phyloP scores from a whole-genome alignment of 2,113 vertebrate species.

The Uria aalge region DNA sequence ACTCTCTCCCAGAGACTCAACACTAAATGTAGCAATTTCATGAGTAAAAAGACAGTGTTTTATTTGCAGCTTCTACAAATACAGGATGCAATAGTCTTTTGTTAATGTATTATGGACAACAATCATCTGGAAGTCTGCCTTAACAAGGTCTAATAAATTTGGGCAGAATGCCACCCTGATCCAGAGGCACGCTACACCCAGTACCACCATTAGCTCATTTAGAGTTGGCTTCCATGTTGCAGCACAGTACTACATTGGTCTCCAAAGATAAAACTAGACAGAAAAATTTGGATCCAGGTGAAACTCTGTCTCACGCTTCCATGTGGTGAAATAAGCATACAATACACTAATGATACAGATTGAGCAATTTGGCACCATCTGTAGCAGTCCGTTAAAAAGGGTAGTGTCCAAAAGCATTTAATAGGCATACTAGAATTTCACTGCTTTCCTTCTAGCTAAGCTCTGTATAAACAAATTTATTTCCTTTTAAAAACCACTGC shows the following conservation, averaged over 20 bases:
- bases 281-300: background rate
- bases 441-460: conserved; percentile 7
- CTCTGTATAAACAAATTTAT: background rate
- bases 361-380: rapidly evolving
- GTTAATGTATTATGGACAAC: background rate
- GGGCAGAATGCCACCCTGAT: background rate
- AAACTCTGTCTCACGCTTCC: background rate
- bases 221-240: background rate
- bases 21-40: background rate
- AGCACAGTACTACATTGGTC: background rate
- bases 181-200: background rate
- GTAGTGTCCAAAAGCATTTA: background rate
- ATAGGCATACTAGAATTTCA: background rate
- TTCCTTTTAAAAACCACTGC: background rate
- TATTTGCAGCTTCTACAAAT: background rate
- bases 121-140: background rate
- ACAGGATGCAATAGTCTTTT: background rate
- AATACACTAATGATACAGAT: background rate
- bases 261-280: background rate
- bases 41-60: background rate
- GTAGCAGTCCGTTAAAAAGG: background rate
- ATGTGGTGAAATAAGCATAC: background rate
- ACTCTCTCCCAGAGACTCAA: background rate
- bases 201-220: background rate
- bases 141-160: background rate